Conservation (phyloP, 2,113 vertebrate species). For the Amia ocellicauda region DNA sequence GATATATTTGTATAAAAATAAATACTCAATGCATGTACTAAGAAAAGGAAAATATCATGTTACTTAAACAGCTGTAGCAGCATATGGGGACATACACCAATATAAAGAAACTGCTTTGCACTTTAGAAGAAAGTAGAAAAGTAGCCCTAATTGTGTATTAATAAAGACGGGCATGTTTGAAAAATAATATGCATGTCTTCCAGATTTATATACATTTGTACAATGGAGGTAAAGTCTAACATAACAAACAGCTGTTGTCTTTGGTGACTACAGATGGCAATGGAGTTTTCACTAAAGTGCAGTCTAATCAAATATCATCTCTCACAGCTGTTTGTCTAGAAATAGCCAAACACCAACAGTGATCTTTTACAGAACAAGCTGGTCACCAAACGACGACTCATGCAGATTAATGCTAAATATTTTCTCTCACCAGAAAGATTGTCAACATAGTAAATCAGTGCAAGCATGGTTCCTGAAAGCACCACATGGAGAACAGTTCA, state of each 20-base stretch:
- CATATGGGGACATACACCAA: too few relatives aligned
- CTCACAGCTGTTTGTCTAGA: not conserved
- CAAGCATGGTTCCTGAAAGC: not conserved
- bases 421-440: slow-evolving; percentile 1
- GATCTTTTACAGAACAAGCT: not conserved
- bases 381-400: slow-evolving; percentile 5
- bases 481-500: not conserved
- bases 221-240: not conserved
- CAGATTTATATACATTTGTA: not conserved
- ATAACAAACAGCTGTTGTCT: not conserved
- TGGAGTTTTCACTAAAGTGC: slow-evolving; percentile 4
- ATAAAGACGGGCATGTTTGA: too few relatives aligned
- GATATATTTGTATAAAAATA: too few relatives aligned
- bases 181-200: not conserved
- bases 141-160: too few relatives aligned
- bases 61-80: too few relatives aligned
- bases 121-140: too few relatives aligned
- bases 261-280: slow-evolving; percentile 6
- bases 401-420: slow-evolving; percentile 8
- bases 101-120: too few relatives aligned
- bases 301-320: not conserved
- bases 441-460: slow-evolving; percentile 6
- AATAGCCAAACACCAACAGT: slow-evolving; percentile 1
- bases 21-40: too few relatives aligned
- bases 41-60: too few relatives aligned